A percentile compares a stretch with the other conserved stretches of the same genome.
Evolutionary conservation across 2,888 invertebrate genomes (phyloP).

Genomic region (Lasioglossum marginatum): DNA sequence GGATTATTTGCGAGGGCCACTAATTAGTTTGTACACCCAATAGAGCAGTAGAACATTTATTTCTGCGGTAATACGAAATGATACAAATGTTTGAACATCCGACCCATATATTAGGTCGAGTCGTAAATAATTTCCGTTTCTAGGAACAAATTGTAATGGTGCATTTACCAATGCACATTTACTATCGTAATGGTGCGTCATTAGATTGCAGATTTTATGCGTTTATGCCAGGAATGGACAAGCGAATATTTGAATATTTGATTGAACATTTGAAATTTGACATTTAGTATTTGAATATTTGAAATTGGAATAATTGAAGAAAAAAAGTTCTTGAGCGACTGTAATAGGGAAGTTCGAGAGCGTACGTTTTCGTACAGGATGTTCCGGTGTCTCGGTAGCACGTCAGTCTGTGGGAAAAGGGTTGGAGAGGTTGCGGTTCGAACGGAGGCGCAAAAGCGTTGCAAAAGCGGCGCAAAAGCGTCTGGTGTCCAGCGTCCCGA

Average conservation of each 20-base stretch:
- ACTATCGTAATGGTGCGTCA: background rate
- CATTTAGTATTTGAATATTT: too few species aligned
- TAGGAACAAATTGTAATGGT: background rate
- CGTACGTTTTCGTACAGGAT: background rate
- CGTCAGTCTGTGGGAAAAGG: constrained; percentile 5
- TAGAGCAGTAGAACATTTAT: background rate
- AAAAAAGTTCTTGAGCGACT: background rate
- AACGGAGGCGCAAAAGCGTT: constrained; percentile 55
- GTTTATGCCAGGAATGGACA: background rate
- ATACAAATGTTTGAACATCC: background rate
- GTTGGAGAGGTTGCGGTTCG: constrained; percentile 38
- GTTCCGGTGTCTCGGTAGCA: background rate
- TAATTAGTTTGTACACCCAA: background rate
- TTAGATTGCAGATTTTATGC: background rate
- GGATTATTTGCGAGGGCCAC: background rate
- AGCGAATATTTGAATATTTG: background rate
- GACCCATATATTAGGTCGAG: background rate
- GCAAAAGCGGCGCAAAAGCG: constrained; percentile 38
- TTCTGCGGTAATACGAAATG: background rate
- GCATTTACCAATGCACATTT: background rate
- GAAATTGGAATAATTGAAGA: too few species aligned
- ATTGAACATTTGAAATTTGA: too few species aligned
- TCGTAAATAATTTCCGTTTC: background rate
- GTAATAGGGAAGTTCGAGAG: background rate
- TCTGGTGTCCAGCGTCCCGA: constrained; percentile 56